Conservation (phyloP, 1,140 invertebrate species). For the Drosophila obscura region DNA sequence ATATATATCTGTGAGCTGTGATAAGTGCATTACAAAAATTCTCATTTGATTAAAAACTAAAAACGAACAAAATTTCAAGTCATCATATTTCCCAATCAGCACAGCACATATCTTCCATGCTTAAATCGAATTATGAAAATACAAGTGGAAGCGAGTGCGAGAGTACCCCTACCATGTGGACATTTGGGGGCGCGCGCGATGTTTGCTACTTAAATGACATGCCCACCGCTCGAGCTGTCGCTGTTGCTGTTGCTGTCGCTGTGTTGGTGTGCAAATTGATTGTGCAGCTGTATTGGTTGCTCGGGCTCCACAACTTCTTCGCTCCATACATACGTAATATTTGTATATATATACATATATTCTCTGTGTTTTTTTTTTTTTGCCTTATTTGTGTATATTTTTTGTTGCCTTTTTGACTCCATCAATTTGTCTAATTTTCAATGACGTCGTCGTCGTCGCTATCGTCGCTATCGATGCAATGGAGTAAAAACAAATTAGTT, state of each 20-base stretch:
- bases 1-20: background rate
- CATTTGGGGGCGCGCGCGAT: slow-evolving; percentile 41
- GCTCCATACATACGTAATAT: slow-evolving; percentile 29
- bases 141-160: background rate
- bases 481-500: slow-evolving; percentile 76
- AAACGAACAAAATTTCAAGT: no score
- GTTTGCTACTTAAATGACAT: slow-evolving; percentile 74
- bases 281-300: slow-evolving; percentile 39
- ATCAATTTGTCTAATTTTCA: slow-evolving; percentile 80
- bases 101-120: no score
- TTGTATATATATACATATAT: slow-evolving; percentile 28
- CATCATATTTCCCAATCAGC: no score
- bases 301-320: slow-evolving; percentile 37
- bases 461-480: slow-evolving; percentile 40
- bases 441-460: slow-evolving; percentile 59
- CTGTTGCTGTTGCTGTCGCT: background rate
- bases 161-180: slow-evolving; percentile 22
- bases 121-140: background rate
- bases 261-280: slow-evolving; percentile 64
- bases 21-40: background rate
- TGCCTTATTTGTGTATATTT: slow-evolving; percentile 30
- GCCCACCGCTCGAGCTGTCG: slow-evolving; percentile 7
- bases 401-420: slow-evolving; percentile 68
- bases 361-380: slow-evolving; percentile 40
- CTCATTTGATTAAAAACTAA: no score